Percentiles rank a stretch among this genome's conserved stretches.
These are phyloP conservation scores for Drosophila kikkawai DNA, from an alignment of 1,140 invertebrate species.

Conservation along the genomic window DNA sequence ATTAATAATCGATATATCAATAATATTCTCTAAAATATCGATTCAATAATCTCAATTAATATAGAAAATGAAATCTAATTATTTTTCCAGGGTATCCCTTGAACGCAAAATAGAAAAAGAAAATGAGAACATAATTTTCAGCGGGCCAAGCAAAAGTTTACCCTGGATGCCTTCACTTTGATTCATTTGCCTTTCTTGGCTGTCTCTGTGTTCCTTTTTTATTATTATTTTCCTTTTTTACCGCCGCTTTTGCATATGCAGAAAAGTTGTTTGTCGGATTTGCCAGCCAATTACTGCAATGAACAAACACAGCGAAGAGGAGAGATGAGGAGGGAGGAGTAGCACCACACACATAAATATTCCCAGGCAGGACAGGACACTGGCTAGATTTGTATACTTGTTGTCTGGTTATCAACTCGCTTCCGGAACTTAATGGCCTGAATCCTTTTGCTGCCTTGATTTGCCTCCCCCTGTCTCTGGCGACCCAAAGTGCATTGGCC, in stretches of 20 bases:
- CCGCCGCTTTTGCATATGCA: slow-evolving; percentile 53
- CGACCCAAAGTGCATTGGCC: slow-evolving; percentile 61
- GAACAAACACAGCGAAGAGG: slow-evolving; percentile 13
- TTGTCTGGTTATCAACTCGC: slow-evolving; percentile 78
- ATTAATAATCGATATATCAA: not conserved
- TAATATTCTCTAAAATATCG: not conserved
- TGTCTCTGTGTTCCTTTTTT: not conserved
- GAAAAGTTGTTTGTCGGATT: slow-evolving; percentile 46
- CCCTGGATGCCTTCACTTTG: slow-evolving; percentile 29
- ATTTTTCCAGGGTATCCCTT: not conserved
- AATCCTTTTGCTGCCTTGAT: slow-evolving; percentile 79
- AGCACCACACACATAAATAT: slow-evolving; percentile 38
- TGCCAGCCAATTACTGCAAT: slow-evolving; percentile 66
- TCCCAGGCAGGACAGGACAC: slow-evolving; percentile 40
- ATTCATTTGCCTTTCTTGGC: slow-evolving; percentile 34
- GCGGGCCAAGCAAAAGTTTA: slow-evolving; percentile 39
- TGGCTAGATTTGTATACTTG: slow-evolving; percentile 61
- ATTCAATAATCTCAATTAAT: not conserved
- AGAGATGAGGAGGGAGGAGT: not conserved
- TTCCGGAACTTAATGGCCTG: slow-evolving; percentile 85
- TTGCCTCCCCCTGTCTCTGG: slow-evolving; percentile 35
- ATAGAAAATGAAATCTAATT: not conserved
- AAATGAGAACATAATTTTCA: slow-evolving; percentile 13
- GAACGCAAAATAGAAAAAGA: not conserved
- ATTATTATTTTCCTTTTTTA: slow-evolving; percentile 2